Evolutionary conservation across 2,113 vertebrate species (phyloP).

Genomic region (Xenus cinereus): DNA sequence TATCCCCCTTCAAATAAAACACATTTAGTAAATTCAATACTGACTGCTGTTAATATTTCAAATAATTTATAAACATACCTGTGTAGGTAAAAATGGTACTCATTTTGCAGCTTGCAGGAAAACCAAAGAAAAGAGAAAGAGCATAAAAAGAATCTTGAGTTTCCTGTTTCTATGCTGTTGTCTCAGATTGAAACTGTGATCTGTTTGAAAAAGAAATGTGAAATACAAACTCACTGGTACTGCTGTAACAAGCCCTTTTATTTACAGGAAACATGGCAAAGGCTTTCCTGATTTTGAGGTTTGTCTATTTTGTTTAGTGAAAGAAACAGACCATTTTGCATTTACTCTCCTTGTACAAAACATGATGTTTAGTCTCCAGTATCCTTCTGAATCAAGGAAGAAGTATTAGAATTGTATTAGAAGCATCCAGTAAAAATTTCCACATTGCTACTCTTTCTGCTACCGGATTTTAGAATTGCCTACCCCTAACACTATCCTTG

Average conservation of each 20-base stretch:
- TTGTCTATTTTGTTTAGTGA: not conserved
- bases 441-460: not conserved
- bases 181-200: not conserved
- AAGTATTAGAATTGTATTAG: not conserved
- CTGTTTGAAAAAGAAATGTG: not conserved
- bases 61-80: not conserved
- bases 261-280: not conserved
- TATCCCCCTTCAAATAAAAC: not conserved
- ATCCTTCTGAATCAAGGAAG: not conserved
- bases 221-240: not conserved
- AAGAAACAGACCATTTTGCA: not conserved
- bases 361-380: not conserved
- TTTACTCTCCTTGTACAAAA: not conserved
- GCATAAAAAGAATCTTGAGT: not conserved
- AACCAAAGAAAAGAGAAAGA: not conserved
- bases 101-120: not conserved
- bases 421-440: not conserved
- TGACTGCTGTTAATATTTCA: not conserved
- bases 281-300: accelerated
- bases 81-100: not conserved
- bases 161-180: not conserved
- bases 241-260: not conserved
- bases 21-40: not conserved
- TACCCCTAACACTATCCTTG: not conserved
- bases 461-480: not conserved